These are phyloP conservation scores for Bellardia pandia DNA, from an alignment of 2,888 invertebrate species.

Conservation along the genomic window DNA sequence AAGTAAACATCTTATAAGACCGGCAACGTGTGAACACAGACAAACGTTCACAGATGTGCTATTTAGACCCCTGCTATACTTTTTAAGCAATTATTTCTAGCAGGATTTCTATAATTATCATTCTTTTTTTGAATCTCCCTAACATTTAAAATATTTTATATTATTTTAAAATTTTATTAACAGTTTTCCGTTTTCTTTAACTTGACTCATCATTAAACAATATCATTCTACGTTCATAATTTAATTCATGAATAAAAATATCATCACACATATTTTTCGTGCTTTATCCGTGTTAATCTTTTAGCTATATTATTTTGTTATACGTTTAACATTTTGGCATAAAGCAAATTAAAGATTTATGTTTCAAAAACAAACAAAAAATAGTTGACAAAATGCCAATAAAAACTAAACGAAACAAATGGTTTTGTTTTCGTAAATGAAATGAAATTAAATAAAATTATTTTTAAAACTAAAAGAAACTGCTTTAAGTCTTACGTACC, in stretches of 20 bases:
- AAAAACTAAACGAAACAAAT: background rate
- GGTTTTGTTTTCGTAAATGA: constrained; percentile 33
- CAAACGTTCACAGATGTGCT: too few species aligned
- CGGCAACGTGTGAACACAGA: too few species aligned
- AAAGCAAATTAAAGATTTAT: constrained; percentile 56
- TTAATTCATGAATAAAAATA: constrained; percentile 45
- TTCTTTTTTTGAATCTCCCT: background rate
- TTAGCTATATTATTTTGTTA: background rate
- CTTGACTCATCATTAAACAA: constrained; percentile 26
- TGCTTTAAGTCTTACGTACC: background rate
- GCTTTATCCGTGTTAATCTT: constrained; percentile 58
- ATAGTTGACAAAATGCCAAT: constrained; percentile 67
- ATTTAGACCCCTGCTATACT: too few species aligned
- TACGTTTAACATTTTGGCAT: background rate
- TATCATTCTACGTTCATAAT: background rate
- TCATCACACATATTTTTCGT: background rate
- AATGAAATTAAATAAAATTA: constrained; percentile 1
- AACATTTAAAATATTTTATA: background rate
- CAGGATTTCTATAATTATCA: too few species aligned
- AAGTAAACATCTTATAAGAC: too few species aligned
- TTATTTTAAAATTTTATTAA: background rate
- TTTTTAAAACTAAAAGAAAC: constrained; percentile 1
- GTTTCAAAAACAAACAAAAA: constrained; percentile 18
- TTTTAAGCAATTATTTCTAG: too few species aligned
- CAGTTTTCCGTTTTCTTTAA: background rate